Evolutionary conservation across 2,113 vertebrate genomes (phyloP), one percentile per base, ranked within the genome.

Genomic region (Mustelus asterias): DNA sequence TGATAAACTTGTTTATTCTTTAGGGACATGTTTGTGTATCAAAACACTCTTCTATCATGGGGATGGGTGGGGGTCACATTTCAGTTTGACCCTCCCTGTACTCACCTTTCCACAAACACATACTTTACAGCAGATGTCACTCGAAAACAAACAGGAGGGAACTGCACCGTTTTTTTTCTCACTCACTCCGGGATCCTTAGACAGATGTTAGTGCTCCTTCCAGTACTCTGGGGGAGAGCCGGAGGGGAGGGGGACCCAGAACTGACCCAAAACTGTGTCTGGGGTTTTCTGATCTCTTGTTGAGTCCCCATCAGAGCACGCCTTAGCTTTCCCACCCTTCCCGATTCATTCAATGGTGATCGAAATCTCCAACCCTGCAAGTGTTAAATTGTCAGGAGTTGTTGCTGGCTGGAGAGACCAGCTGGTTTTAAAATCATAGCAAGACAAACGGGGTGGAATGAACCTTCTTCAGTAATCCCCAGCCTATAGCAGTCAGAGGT

Each of bases 391-490:
- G 58, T 65, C 60, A 93, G 89, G n/a, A 93, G 63, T 65, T 63
- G 89, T 37, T 37, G 33, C 60, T 63, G 58, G 29, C 60, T 83
- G 6, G 33, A 83, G 80, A 41, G 18, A 20, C 37, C 80, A 41
- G 37, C 80, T 83, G 80, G 41, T 67, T 93, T 67, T n/a, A 60
- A 93, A 93, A 65, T 93, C 89, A n/a, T 65, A 58, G 58, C 60
- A 65, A 93, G 22, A 8, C 65, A n/a, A 67, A 41, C 37, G 33
- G 89, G 20, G 1, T 65, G 16, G 16, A 33, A 33, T 41, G 63
- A 60, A 33, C 7, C 29, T 9, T 33, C 3, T 37, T 37, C 60
- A 24, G 89, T 63, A 54, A 37, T 67, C 63, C 16, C 33, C 58
- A 92, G 88, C 29, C 58, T 63, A 63, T 11, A 8, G 58, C 63